Conservation (phyloP, 2,797 vertebrate genomes). For the Channallabes apus region DNA sequence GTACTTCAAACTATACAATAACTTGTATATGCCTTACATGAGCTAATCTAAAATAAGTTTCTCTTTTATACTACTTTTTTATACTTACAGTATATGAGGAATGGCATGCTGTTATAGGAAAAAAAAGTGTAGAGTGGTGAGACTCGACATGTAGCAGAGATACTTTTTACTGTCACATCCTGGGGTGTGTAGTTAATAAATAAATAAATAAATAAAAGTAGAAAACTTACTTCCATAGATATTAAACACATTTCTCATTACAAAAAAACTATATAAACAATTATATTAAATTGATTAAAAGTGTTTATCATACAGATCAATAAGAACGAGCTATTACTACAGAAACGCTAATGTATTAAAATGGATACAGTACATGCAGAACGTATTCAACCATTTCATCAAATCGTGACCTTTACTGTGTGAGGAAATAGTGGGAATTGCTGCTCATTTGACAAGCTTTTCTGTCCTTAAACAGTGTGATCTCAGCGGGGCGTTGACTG, state of each 20-base stretch:
- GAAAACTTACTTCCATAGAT: not conserved
- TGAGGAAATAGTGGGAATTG: not conserved
- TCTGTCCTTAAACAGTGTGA: not conserved
- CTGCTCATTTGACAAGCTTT: not conserved
- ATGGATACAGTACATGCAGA: not conserved
- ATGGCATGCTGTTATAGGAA: too few relatives aligned
- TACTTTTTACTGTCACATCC: too few relatives aligned
- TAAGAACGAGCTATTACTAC: not conserved
- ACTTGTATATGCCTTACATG: too few relatives aligned
- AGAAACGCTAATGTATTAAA: not conserved
- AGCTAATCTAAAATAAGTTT: too few relatives aligned
- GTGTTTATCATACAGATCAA: not conserved
- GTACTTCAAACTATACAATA: too few relatives aligned
- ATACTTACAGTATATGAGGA: too few relatives aligned
- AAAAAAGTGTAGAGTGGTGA: too few relatives aligned
- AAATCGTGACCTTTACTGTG: not conserved
- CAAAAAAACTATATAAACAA: not conserved
- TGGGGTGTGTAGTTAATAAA: too few relatives aligned
- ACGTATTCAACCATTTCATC: not conserved
- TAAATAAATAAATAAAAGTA: too few relatives aligned
- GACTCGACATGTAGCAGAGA: too few relatives aligned
- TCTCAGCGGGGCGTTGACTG: not conserved
- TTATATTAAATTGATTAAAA: not conserved
- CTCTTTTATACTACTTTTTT: too few relatives aligned
- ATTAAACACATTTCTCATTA: not conserved